phyloP scores from a whole-genome alignment of 2,113 vertebrate genomes.

The Motacilla alba region DNA sequence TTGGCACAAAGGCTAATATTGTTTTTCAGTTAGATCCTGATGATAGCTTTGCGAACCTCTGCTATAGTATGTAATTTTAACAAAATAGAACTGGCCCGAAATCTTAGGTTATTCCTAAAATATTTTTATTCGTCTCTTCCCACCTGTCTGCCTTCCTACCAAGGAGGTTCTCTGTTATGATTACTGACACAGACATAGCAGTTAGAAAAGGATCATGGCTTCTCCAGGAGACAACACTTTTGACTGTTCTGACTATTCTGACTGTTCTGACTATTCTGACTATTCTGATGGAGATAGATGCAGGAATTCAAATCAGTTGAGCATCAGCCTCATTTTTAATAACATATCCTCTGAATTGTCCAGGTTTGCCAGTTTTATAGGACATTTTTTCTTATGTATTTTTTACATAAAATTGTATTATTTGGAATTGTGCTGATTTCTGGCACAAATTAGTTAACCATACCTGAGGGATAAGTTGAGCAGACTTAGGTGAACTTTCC shows the following conservation, averaged over 20 bases:
- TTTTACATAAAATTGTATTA: neutral
- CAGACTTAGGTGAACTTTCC: neutral
- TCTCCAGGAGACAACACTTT: neutral
- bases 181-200: accelerated
- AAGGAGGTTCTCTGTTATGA: neutral
- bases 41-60: neutral
- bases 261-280: neutral
- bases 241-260: neutral
- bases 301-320: neutral
- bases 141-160: neutral
- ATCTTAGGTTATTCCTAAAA: neutral
- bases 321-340: neutral
- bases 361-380: neutral
- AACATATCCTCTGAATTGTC: neutral
- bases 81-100: neutral
- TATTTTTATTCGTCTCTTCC: neutral
- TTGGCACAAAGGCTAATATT: neutral
- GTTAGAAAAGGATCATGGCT: neutral
- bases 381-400: neutral
- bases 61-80: neutral
- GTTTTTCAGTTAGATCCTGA: neutral
- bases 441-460: neutral
- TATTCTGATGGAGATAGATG: neutral
- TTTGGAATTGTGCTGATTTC: neutral
- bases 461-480: neutral